Evolutionary conservation across 2,888 invertebrate species (phyloP), one percentile per base, ranked within the genome.

Genomic region (Agrilus biguttatus): DNA sequence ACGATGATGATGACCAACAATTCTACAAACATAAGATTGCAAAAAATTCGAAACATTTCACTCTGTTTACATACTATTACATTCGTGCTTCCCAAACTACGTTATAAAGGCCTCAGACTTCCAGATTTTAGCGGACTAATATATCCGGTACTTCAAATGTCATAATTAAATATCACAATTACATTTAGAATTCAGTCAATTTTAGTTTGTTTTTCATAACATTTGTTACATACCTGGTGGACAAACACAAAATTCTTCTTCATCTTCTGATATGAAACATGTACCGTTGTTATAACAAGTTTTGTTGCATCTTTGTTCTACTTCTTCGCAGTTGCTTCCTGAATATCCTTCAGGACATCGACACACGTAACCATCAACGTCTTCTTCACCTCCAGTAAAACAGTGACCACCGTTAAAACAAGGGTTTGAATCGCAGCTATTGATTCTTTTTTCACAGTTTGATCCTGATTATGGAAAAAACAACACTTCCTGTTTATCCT

Each of bases 361-460:
- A 47, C 78, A 79, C 12, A 45, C 53, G 47, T 65, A 71, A 1
- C 45, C 49, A 39, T 44, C 42, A 14, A 28, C 39, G 28, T 45
- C 6, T 45, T 54, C 37, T 43, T 51, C 41, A 49, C 55, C n/a
- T 49, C 28, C 28, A 28, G 51, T 55, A 4, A 55, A 50, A 49
- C 78, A 78, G 1, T 57, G 57, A 1, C 71, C 77, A 36, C 67
- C 68, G 54, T 77, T 73, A 28, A 67, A 57, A 50, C 78, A 78
- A 1, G 75, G 76, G 34, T 62, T 63, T 1, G 73, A 70, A 21
- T 61, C 55, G 44, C 77, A 77, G 1, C 61, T 57, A 51, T 69
- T 62, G 14, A 67, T 56, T 45, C 64, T 60, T 14, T 58, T 60
- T 50, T 75, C 74, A 51, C 77, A 77, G 44, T 65, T 62, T 1